These are phyloP conservation scores for Eriosoma lanigerum DNA, from an alignment of 1,140 invertebrate genomes.

Conservation along the genomic window DNA sequence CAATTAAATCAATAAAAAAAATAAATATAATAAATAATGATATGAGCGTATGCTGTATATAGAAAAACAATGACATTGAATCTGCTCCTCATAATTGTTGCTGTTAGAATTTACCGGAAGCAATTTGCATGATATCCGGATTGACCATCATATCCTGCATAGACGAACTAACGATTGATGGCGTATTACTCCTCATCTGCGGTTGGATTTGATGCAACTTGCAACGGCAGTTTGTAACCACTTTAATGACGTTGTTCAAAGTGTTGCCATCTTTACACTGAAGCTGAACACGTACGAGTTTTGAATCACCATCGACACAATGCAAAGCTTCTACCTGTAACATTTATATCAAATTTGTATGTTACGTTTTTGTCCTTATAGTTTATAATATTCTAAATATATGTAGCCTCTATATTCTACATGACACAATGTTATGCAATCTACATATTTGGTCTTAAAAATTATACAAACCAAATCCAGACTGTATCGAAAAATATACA, in stretches of 20 bases:
- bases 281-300: conserved; percentile 24
- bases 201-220: conserved; percentile 44
- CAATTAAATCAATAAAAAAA: not conserved
- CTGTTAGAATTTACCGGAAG: not conserved
- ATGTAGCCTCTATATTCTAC: no score
- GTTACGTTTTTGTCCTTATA: no score
- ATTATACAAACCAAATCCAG: no score
- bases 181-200: not conserved
- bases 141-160: not conserved
- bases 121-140: not conserved
- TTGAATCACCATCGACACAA: conserved; percentile 41
- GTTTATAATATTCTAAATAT: no score
- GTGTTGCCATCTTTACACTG: conserved; percentile 36
- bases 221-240: conserved; percentile 36
- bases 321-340: conserved; percentile 48
- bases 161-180: not conserved
- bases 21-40: not conserved
- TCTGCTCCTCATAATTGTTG: no score
- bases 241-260: conserved; percentile 41
- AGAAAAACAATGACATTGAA: no score
- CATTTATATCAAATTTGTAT: not conserved
- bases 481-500: no score
- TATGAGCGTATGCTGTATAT: not conserved
- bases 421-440: no score
- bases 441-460: no score